Conservation (phyloP, 2,888 invertebrate genomes). For the Thecophora atra region DNA sequence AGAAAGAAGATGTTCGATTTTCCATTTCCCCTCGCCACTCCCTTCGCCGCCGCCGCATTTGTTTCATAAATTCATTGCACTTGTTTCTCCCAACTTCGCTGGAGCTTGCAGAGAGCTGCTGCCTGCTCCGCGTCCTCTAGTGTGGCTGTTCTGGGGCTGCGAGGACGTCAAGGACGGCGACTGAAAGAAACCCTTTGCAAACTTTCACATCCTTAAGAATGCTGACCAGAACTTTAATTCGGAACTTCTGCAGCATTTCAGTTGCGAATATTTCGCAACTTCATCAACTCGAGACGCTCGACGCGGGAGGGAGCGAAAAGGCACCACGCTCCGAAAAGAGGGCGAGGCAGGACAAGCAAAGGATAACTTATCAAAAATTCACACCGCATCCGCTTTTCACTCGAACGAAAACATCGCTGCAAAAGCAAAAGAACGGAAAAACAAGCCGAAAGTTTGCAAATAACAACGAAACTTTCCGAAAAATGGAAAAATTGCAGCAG, state of each 20-base stretch:
- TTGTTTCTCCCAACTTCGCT: too few relatives aligned
- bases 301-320: background rate
- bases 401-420: constrained; percentile 34
- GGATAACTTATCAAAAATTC: constrained; percentile 43
- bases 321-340: background rate
- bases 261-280: constrained; percentile 15
- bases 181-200: too few relatives aligned
- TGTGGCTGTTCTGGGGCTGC: too few relatives aligned
- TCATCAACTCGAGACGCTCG: constrained; percentile 10
- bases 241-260: constrained; percentile 10
- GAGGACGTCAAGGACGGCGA: too few relatives aligned
- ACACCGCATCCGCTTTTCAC: constrained; percentile 40
- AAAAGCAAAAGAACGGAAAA: constrained; percentile 23
- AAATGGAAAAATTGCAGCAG: constrained; percentile 28
- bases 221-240: background rate
- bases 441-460: constrained; percentile 30
- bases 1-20: too few relatives aligned
- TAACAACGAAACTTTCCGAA: constrained; percentile 19
- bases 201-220: constrained; percentile 4
- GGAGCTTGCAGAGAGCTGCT: too few relatives aligned
- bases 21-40: too few relatives aligned
- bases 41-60: too few relatives aligned
- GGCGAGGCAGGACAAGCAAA: background rate
- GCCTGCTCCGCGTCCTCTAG: too few relatives aligned
- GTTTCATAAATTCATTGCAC: too few relatives aligned